phyloP scores from a whole-genome alignment of 2,113 vertebrate species.

The Cavia aperea region DNA sequence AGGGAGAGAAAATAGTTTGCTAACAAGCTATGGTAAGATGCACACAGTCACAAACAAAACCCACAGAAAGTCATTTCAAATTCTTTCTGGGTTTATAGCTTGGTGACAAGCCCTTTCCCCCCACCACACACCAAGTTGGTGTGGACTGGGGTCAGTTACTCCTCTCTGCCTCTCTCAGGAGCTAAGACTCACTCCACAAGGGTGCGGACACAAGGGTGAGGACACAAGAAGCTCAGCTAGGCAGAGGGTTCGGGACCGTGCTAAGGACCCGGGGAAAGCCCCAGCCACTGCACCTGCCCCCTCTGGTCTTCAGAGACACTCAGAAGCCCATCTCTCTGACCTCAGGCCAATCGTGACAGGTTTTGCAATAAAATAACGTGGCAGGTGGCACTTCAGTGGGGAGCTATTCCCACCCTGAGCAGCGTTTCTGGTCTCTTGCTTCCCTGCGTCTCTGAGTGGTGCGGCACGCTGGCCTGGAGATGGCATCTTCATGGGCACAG shows the following conservation, averaged over 20 bases:
- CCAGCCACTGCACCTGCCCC: accelerated
- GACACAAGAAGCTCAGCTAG: background rate
- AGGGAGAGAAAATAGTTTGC: background rate
- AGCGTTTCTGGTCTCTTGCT: background rate
- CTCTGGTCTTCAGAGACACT: background rate
- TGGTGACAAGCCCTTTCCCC: background rate
- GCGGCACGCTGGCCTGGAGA: background rate
- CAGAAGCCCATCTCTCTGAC: background rate
- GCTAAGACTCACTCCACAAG: background rate
- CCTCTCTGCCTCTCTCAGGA: background rate
- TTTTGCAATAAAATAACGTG: background rate
- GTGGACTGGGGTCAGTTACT: too few relatives aligned
- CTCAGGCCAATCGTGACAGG: background rate
- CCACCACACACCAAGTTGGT: accelerated
- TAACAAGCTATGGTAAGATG: background rate
- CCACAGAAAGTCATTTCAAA: background rate
- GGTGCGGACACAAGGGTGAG: background rate
- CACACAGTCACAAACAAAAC: background rate
- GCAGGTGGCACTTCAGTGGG: background rate
- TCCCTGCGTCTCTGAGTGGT: too few relatives aligned
- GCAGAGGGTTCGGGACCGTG: background rate
- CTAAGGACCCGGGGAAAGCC: background rate
- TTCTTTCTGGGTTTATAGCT: background rate
- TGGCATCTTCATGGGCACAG: background rate
- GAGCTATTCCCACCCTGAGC: background rate